Base-by-base conservation (phyloP, 2,888 invertebrate species). In the Melipona bicolor region DNA sequence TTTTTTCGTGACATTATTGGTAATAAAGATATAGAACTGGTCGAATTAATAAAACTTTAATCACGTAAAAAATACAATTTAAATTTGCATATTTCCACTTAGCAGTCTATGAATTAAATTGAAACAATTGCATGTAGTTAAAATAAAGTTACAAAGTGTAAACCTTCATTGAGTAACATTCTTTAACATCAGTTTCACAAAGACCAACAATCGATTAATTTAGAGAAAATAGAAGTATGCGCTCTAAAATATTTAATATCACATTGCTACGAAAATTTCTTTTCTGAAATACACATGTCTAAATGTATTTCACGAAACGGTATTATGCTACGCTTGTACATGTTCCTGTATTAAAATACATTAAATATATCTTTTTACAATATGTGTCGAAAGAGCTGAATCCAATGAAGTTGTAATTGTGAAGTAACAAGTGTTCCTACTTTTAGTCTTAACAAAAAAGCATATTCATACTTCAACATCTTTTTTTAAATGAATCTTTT, bases 261-360 rank as follows among this genome's bases (percentile, higher is more conserved):
- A 69, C 70, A 70, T 68, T 65, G 67, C 64, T 49, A n/a, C 15
- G 52, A 73, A 65, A 36, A 4, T n/a, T 64, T 64, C 67, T 54
- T 77, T 49, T 65, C 32, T 32, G 50, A 77, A 69, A 77, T 69
- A 67, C 65, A 27, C 43, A n/a, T 17, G 50, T 49, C 27, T 67
- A 71, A 61, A 76, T 54, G 64, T 69, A 77, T 70, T 73, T 61
- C 32, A 19, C 15, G n/a, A 71, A 49, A 71, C n/a, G 17, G 1
- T 76, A 73, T 82, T 74, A 77, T 77, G 49, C 61, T 83, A 75
- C 17, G 3, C 54, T 73, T 61, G 56, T 67, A 81, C 49, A 54
- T 32, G 27, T 21, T 50, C 17, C 67, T 36, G 27, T 83, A 73
- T 62, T 80, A 56, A 80, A 76, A 79, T 76, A 69, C 49, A 21